phyloP scores from a whole-genome alignment of 37 sponge, comb jelly and placozoan genomes.

The Hexactinellida sp. region DNA sequence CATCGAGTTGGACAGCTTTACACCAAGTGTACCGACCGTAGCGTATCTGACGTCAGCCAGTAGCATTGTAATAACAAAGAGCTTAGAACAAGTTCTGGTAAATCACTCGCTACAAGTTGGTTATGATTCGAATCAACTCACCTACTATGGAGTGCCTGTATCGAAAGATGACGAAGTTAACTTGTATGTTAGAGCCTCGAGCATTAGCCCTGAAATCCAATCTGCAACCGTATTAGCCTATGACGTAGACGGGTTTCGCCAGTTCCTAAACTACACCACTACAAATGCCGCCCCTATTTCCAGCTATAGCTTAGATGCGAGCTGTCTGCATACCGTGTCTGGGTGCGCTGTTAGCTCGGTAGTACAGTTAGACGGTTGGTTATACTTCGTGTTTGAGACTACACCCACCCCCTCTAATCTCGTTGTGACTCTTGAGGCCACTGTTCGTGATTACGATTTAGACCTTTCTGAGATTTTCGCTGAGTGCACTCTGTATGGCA shows the following conservation, averaged over 20 bases:
- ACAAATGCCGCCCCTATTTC: neutral
- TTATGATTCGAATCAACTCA: neutral
- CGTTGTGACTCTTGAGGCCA: neutral
- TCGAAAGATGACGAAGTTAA: neutral
- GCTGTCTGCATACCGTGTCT: neutral
- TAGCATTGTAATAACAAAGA: neutral
- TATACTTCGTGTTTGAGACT: neutral
- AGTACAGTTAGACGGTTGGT: neutral
- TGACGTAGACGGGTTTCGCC: neutral
- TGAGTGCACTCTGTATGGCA: neutral
- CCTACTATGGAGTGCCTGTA: conserved; percentile 6
- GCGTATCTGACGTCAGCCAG: neutral
- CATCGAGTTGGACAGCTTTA: neutral
- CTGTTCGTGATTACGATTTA: neutral
- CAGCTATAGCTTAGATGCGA: neutral
- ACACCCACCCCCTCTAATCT: neutral
- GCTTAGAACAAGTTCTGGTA: neutral
- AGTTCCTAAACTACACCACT: neutral
- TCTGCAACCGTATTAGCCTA: neutral
- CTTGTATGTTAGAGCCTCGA: neutral
- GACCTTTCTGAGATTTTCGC: neutral
- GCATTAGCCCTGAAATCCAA: neutral
- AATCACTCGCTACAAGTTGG: neutral
- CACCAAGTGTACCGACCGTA: neutral
- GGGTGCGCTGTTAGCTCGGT: neutral